phyloP scores from a whole-genome alignment of 2,888 invertebrate genomes.

The Drosophila putrida region DNA sequence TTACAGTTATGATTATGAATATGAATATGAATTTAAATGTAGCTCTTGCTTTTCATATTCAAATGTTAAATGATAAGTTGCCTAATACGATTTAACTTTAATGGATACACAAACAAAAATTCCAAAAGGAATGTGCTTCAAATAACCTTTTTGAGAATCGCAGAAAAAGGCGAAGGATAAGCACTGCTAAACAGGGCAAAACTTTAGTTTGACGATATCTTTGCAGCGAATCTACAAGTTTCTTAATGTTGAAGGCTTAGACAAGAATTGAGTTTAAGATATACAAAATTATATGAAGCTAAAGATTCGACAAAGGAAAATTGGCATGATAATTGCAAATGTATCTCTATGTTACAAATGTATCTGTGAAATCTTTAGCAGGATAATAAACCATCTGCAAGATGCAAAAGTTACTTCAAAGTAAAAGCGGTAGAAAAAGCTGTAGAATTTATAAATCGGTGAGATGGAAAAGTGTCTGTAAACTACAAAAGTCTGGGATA shows the following conservation, averaged over 20 bases:
- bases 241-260: too few relatives aligned
- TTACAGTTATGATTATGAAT: conserved; percentile 47
- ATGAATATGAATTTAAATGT: conserved; percentile 31
- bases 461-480: not conserved
- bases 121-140: conserved; percentile 1
- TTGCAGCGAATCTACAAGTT: too few relatives aligned
- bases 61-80: conserved; percentile 45
- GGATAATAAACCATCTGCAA: too few relatives aligned
- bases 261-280: too few relatives aligned
- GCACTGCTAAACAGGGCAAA: too few relatives aligned
- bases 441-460: not conserved
- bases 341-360: too few relatives aligned
- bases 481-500: not conserved
- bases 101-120: conserved; percentile 23
- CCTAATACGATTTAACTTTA: conserved; percentile 51
- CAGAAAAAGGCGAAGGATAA: not conserved
- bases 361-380: too few relatives aligned
- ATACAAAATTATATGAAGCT: too few relatives aligned
- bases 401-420: not conserved
- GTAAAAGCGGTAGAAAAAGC: too few relatives aligned
- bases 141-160: conserved; percentile 20
- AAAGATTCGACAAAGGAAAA: too few relatives aligned
- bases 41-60: conserved; percentile 39
- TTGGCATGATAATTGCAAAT: too few relatives aligned
- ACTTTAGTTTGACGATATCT: too few relatives aligned